These are phyloP conservation scores for Dipodomys merriami DNA, from an alignment of 2,113 vertebrate species.

Conservation along the genomic window DNA sequence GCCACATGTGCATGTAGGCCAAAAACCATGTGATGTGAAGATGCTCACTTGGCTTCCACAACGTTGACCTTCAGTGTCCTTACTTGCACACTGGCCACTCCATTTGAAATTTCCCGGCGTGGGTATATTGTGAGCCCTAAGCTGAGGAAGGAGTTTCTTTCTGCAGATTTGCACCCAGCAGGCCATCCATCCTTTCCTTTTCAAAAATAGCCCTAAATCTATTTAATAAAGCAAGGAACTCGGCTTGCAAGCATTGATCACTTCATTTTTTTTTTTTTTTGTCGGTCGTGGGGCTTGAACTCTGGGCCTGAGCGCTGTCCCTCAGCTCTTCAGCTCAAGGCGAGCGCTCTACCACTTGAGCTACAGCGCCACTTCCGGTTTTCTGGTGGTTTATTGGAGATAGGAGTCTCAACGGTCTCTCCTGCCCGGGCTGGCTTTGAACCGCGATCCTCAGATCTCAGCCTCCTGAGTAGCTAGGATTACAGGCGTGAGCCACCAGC, in stretches of 20 bases:
- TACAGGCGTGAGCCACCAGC: no score
- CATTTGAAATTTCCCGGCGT: background rate
- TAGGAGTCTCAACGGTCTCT: no score
- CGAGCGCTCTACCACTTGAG: no score
- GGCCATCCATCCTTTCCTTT: constrained; percentile 58
- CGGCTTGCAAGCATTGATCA: background rate
- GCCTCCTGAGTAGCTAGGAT: no score
- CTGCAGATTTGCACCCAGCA: constrained; percentile 45
- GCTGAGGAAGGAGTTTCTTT: constrained; percentile 62
- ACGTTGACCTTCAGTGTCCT: constrained; percentile 47
- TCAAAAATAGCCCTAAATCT: constrained; percentile 65
- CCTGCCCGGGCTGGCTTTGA: no score
- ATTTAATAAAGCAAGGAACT: constrained; percentile 19
- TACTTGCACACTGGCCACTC: background rate
- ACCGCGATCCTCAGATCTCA: no score
- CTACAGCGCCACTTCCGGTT: no score
- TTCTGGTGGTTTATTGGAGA: no score
- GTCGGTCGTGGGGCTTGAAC: no score
- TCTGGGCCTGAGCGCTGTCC: no score
- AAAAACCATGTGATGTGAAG: background rate
- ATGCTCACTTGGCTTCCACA: background rate
- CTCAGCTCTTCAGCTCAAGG: no score
- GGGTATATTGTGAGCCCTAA: constrained; percentile 53
- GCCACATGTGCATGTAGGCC: background rate
- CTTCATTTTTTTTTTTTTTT: background rate